Base-by-base conservation (phyloP, 1,140 invertebrate species). In the Euschistus heros region DNA sequence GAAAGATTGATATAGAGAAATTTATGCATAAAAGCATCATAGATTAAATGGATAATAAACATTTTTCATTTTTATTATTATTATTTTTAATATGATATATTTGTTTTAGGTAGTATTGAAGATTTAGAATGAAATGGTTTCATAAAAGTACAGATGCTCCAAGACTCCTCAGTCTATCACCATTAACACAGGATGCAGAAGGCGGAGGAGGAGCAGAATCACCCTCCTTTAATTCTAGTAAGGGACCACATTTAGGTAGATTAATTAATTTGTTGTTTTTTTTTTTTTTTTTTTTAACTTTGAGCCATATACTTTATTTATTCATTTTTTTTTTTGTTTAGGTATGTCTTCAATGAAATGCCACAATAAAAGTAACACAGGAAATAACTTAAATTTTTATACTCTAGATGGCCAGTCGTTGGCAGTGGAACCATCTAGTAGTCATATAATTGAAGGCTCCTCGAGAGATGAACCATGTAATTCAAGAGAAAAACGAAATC, bases 311-410 rank as follows among this genome's bases (percentile, higher is more conserved):
- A 52, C 64, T 64, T 68, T 64, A n/a, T 27, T 1, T 64, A 20
- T 55, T 26, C 20, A 20, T 37, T 55, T 66, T 69, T 72, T 69
- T 71, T 70, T 64, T 71, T 24, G 79, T 80, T 15, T 78, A 87
- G 85, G 86, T 74, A 79, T 84, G 77, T 84, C 84, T 60, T 83
- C 84, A 60, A 79, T 82, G 22, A 76, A 82, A 74, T 84, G 84
- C 77, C 74, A 80, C 68, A 85, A 85, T 74, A 86, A 85, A 72
- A 79, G 85, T 37, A 79, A 74, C 68, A 80, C 81, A 64, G 79
- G 81, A 73, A 74, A 81, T 52, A 77, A 81, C 60, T 78, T 81
- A 22, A 76, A 80, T 30, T 79, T 80, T 68, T 80, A 80, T 52
- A 75, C 77, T 46, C 72, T 73, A 22, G 73, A 73, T 30, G 72